Evolutionary conservation across 2,888 invertebrate species (phyloP).

Genomic region (Drosophila gaucha): DNA sequence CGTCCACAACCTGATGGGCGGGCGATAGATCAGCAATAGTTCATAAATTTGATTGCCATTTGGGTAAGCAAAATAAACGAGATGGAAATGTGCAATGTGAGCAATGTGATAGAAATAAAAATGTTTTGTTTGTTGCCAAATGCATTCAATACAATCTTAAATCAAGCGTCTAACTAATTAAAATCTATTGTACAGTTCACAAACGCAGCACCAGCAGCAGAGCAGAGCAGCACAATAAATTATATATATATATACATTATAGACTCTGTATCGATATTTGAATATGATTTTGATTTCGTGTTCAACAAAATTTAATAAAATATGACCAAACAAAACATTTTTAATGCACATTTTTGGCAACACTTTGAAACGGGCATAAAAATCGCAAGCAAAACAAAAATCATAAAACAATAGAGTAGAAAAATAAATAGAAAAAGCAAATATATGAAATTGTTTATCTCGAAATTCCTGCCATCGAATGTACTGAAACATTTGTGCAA

Average conservation of each 20-base stretch:
- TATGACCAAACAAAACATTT: conserved; percentile 67
- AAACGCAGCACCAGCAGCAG: conserved; percentile 51
- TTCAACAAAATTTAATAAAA: conserved; percentile 58
- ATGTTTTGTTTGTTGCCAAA: conserved; percentile 76
- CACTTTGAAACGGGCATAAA: conserved; percentile 75
- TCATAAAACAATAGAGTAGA: conserved; percentile 32
- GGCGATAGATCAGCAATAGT: not conserved
- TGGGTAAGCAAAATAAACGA: not conserved
- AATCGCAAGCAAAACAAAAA: conserved; percentile 46
- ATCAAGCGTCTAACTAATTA: conserved; percentile 63
- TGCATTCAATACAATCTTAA: conserved; percentile 45
- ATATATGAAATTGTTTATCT: conserved; percentile 29
- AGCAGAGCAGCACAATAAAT: conserved; percentile 76
- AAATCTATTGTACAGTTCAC: conserved; percentile 57
- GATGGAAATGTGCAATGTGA: conserved; percentile 34
- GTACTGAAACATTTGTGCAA: conserved; percentile 76
- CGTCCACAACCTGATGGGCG: conserved; percentile 91
- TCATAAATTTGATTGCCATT: not conserved
- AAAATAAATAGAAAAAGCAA: conserved; percentile 39
- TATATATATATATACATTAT: conserved; percentile 10
- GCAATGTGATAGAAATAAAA: conserved; percentile 48
- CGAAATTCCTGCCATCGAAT: conserved; percentile 49
- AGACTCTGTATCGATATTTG: not conserved
- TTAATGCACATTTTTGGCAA: conserved; percentile 66
- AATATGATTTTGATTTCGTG: conserved; percentile 18